Percentiles rank a stretch among this genome's conserved stretches.
These are phyloP conservation scores for Corythoichthys haematopterus DNA, from an alignment of 2,113 vertebrate species.

Conservation along the genomic window DNA sequence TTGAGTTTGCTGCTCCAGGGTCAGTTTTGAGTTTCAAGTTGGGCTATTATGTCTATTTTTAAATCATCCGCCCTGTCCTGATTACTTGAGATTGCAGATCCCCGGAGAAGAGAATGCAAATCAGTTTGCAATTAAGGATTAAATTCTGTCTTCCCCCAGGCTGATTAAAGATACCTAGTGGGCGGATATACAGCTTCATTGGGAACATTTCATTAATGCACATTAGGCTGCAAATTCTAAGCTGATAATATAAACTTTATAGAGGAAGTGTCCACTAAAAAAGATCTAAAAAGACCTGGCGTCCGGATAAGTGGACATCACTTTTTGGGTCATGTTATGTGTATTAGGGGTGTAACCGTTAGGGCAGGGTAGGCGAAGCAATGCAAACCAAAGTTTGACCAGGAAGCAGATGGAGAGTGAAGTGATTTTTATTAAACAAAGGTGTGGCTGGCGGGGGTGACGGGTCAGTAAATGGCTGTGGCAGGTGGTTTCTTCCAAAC, in stretches of 20 bases:
- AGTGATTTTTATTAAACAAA: too few species aligned
- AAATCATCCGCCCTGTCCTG: background rate
- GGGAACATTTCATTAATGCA: background rate
- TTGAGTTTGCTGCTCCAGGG: slow-evolving; percentile 19
- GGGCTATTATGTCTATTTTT: background rate
- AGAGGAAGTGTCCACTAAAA: background rate
- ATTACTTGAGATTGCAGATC: slow-evolving; percentile 6
- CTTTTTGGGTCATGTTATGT: too few species aligned
- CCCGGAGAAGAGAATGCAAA: slow-evolving; percentile 7
- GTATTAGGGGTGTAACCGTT: too few species aligned
- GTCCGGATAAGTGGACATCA: too few species aligned
- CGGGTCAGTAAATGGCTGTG: too few species aligned
- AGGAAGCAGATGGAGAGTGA: too few species aligned
- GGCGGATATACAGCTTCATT: background rate
- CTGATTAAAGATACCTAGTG: background rate
- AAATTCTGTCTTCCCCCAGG: slow-evolving; percentile 3
- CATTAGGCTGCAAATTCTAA: background rate
- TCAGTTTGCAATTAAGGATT: slow-evolving; percentile 11
- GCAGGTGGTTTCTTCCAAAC: too few species aligned
- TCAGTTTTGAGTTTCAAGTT: slow-evolving; percentile 23
- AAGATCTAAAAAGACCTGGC: too few species aligned
- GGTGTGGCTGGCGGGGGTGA: too few species aligned
- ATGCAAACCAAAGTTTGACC: too few species aligned
- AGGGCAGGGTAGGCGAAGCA: too few species aligned
- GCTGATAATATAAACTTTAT: background rate